Base-by-base conservation (phyloP, 2,113 vertebrate genomes). In the Osmerus mordax region DNA sequence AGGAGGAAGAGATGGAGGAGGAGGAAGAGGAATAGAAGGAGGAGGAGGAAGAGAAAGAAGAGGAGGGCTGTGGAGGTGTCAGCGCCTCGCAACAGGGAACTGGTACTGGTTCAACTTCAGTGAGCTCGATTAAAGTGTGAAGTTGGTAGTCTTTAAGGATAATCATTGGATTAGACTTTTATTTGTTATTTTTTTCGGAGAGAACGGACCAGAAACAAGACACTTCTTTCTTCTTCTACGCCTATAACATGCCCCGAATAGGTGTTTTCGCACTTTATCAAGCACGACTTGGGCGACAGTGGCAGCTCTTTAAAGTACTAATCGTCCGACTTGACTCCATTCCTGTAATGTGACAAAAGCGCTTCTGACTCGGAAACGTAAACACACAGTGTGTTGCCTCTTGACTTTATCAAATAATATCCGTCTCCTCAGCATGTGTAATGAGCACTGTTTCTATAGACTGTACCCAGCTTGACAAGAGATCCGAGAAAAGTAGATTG, bases 401-500 rank as follows among this genome's bases (percentile, higher is more conserved):
- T 18, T 56, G 54, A n/a, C 15, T 56, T 15, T 5, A 55, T 41
- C 18, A 60, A 15, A 2, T 28, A 4, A 36, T 36, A 56, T n/a
- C 19, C 52, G 13, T 61, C 28, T 25, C 23, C 59, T 8, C 19
- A 23, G 58, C 19, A 15, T 59, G 6, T 23, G n/a, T 23, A 3
- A 59, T 62, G 60, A 11, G 25, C 18, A 18, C 36, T 51, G 29
- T 74, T 59, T 67, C 59, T 67, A 68, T 74, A 61, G 29, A 23
- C 5, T 32, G 61, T 41, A 58, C n/a, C 36, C 53, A 61, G 28
- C 56, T 13, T 41, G 28, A 63, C 65, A 62, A 13, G 47, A 29
- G 65, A 68, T 56, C 13, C 36, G 29, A 58, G 29, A 11, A 47
- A 5, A 47, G 12, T 15, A 53, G 36, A 61, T 60, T 23, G 36